phyloP scores from a whole-genome alignment of 2,113 vertebrate species.

The Lota lota region DNA sequence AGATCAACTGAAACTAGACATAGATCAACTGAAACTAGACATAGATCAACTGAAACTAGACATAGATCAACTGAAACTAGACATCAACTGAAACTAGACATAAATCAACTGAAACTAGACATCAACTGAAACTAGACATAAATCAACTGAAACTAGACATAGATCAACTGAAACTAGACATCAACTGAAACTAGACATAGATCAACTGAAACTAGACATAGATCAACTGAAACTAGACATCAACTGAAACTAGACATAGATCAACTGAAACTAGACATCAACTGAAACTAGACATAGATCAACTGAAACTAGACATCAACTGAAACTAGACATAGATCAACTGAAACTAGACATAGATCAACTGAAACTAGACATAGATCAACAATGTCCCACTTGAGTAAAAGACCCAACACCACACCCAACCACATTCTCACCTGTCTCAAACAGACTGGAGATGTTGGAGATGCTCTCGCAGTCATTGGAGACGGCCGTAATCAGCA shows the following conservation, averaged over 20 bases:
- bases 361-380: conserved; percentile 12
- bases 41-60: conserved; percentile 25
- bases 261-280: conserved; percentile 11
- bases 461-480: conserved; percentile 57
- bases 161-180: not conserved
- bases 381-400: not conserved
- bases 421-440: conserved; percentile 58
- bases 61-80: conserved; percentile 6
- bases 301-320: conserved; percentile 20
- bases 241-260: conserved; percentile 18
- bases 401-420: not conserved
- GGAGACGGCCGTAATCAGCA: conserved; percentile 48
- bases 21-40: conserved; percentile 11
- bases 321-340: conserved; percentile 19
- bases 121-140: conserved; percentile 6
- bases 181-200: conserved; percentile 13
- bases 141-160: conserved; percentile 23
- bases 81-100: conserved; percentile 18
- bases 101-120: conserved; percentile 25
- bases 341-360: conserved; percentile 21
- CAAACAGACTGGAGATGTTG: conserved; percentile 35
- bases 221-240: not conserved
- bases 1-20: conserved; percentile 26
- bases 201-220: no score
- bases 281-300: conserved; percentile 22